These are phyloP conservation scores for Caenorhabditis drosophilae DNA, from an alignment of 2,888 invertebrate genomes.

Conservation along the genomic window DNA sequence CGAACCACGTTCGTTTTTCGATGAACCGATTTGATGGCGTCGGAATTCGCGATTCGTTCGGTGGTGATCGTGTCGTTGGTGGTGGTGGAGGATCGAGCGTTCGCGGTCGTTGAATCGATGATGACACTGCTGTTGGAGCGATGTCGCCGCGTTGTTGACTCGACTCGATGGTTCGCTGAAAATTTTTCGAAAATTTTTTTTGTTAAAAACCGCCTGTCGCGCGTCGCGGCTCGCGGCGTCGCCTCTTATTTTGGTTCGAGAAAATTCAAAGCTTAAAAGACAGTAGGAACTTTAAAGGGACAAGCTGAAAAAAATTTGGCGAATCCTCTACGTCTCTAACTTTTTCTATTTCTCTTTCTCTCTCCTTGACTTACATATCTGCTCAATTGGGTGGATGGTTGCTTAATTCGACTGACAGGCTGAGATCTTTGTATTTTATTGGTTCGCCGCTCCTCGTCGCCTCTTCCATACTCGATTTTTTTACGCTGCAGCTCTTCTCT, in stretches of 20 bases:
- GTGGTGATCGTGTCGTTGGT: conserved; percentile 10
- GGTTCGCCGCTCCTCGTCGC: conserved; percentile 10
- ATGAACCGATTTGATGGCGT: conserved; percentile 18
- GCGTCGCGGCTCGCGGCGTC: too few species aligned
- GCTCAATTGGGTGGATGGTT: conserved; percentile 23
- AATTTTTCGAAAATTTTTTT: too few species aligned
- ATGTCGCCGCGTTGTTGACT: neutral
- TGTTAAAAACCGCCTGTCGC: too few species aligned
- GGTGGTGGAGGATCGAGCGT: conserved; percentile 18
- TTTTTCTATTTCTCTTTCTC: too few species aligned
- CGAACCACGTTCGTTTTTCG: conserved; percentile 36
- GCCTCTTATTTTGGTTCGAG: too few species aligned
- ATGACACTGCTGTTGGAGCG: neutral
- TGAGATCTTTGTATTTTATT: conserved; percentile 42
- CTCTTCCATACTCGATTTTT: conserved; percentile 8
- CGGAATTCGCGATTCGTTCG: conserved; percentile 24
- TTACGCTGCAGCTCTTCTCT: conserved; percentile 23
- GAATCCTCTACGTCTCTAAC: too few species aligned
- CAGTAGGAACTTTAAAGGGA: too few species aligned
- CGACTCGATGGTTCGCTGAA: conserved; percentile 30
- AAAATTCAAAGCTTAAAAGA: too few species aligned
- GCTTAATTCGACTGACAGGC: conserved; percentile 40
- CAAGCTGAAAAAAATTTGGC: too few species aligned
- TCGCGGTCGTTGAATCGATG: conserved; percentile 3
- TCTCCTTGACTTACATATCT: conserved; percentile 32